Evolutionary conservation across 2,113 vertebrate genomes (phyloP), one percentile per base, ranked within the genome.

Genomic region (Chamaea fasciata): DNA sequence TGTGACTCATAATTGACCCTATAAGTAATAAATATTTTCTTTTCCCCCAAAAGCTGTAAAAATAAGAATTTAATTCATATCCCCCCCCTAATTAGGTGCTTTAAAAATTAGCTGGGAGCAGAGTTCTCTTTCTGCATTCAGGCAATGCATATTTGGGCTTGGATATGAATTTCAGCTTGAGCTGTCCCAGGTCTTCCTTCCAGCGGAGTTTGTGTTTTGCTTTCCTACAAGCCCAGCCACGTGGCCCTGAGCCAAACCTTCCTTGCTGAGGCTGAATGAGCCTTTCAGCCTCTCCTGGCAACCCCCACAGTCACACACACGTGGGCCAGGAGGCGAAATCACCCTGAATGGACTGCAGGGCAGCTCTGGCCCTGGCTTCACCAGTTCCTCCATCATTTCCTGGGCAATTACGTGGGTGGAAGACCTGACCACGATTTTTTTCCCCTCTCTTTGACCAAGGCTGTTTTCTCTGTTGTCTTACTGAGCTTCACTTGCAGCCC

Each of bases 281-380:
- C 90, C 90, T 95, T 96, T 94, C 92, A 96, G 82, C 8, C 19
- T 1, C 57, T 73, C 50, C 44, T 94, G 95, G 96, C 62, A 1
- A 2, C 67, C 75, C 91, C 77, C 90, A 47, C 49, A 44, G 57
- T 7, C 73, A 49, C 6, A 30, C 82, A 79, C 70, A 79, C 9
- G 0, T 37, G 78, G 65, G 73, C 28, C n/a, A 18, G 52, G 90
- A 78, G 93, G 69, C 28, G 69, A 77, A 64, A 31, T 19, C 85
- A 33, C 33, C 81, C 26, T 94, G 84, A 46, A 68, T 18, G 89
- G 57, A 70, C 65, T 62, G 46, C 5, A 8, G 83, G 89, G 16
- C 64, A 67, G 19, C 14, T 59, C 60, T 33, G 31, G 15, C 24
- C 50, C 57, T 65, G 56, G 41, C 69, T 47, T 22, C 60, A 14